These are phyloP conservation scores for Petrophora chlorosata DNA, from an alignment of 2,888 invertebrate species.

Conservation along the genomic window DNA sequence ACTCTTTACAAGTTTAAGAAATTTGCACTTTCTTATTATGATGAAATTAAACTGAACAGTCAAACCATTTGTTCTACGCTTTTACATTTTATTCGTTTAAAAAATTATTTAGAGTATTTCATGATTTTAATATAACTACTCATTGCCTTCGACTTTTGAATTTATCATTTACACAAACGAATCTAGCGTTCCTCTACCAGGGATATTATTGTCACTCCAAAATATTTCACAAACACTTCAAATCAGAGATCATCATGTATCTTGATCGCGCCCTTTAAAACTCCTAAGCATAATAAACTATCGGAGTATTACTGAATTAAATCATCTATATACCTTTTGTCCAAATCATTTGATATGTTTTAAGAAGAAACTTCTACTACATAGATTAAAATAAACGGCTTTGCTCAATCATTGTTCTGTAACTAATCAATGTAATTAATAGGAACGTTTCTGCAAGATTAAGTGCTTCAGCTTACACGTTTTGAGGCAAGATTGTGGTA, in stretches of 20 bases:
- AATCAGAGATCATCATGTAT: conserved; percentile 37
- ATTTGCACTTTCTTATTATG: conserved; percentile 52
- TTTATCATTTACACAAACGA: conserved; percentile 41
- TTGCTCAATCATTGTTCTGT: conserved; percentile 70
- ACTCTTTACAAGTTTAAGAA: conserved; percentile 57
- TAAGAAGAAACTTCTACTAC: conserved; percentile 56
- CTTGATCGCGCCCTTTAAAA: conserved; percentile 39
- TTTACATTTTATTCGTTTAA: conserved; percentile 14
- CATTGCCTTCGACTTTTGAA: conserved; percentile 23
- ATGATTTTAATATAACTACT: conserved; percentile 2
- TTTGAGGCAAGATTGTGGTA: not conserved
- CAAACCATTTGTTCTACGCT: conserved; percentile 33
- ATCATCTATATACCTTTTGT: conserved; percentile 47
- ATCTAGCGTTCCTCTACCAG: conserved; percentile 57
- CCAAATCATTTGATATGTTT: conserved; percentile 71
- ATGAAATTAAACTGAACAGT: conserved; percentile 35
- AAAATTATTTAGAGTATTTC: conserved; percentile 21
- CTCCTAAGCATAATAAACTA: conserved; percentile 47
- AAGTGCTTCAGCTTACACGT: not conserved
- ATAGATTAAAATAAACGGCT: conserved; percentile 41
- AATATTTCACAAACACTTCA: conserved; percentile 35
- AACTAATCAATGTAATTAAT: conserved; percentile 36
- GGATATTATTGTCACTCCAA: conserved; percentile 66
- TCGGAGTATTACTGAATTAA: conserved; percentile 33
- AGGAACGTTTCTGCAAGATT: conserved; percentile 46